phyloP scores from a whole-genome alignment of 2,113 vertebrate genomes.

The Vicugna pacos region DNA sequence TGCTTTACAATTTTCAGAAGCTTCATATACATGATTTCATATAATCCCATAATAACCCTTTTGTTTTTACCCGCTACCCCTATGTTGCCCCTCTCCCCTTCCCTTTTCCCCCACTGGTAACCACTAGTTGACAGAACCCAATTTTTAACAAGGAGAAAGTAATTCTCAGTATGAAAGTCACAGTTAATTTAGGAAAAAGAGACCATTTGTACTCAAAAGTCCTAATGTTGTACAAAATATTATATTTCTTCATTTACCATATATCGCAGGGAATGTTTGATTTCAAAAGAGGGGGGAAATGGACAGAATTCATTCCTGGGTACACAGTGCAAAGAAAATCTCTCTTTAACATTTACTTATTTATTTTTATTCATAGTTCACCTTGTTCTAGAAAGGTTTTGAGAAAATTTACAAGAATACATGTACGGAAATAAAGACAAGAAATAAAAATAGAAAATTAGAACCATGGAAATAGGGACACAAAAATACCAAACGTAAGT shows the following conservation, averaged over 20 bases:
- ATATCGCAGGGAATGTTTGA: background rate
- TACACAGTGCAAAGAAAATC: background rate
- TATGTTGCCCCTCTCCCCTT: too few species aligned
- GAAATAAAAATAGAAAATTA: background rate
- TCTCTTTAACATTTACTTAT: background rate
- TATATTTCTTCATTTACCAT: background rate
- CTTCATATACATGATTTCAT: too few species aligned
- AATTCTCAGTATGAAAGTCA: background rate
- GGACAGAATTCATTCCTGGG: background rate
- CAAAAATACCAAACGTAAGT: background rate
- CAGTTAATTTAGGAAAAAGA: background rate
- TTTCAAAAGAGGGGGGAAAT: background rate
- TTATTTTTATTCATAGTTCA: slow-evolving; percentile 33
- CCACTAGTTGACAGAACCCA: background rate
- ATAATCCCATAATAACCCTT: too few species aligned
- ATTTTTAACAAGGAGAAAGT: slow-evolving; percentile 10
- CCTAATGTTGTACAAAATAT: background rate
- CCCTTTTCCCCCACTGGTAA: too few species aligned
- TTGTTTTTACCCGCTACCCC: too few species aligned
- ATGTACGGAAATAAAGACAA: background rate
- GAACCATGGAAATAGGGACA: background rate
- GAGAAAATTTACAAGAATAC: slow-evolving; percentile 4
- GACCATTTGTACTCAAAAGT: background rate
- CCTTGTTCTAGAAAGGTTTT: background rate
- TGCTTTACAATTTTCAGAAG: too few species aligned